phyloP scores from a whole-genome alignment of 2,797 vertebrate genomes.

The Anisognathus igniventris region DNA sequence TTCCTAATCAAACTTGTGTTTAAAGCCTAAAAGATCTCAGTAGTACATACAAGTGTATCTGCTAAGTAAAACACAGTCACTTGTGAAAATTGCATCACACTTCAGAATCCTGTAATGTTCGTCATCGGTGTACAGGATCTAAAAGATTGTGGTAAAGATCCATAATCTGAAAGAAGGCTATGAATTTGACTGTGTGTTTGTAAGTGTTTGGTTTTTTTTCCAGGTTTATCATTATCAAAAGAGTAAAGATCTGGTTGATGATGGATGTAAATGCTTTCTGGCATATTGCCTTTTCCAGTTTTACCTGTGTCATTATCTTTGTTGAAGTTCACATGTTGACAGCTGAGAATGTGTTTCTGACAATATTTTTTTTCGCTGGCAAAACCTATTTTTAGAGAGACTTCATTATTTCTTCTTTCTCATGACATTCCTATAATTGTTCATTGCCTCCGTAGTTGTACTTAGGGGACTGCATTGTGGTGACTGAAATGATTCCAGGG shows the following conservation, averaged over 20 bases:
- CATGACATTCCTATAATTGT: background rate
- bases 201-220: accelerated
- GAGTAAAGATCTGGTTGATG: background rate
- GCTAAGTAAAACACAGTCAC: background rate
- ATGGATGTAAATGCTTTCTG: background rate
- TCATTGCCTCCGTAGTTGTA: background rate
- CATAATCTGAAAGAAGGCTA: background rate
- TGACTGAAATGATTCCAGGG: background rate
- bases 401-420: background rate
- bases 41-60: background rate
- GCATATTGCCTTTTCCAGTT: background rate
- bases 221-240: background rate
- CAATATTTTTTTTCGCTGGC: background rate
- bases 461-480: background rate
- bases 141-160: background rate
- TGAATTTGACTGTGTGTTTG: background rate
- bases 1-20: background rate
- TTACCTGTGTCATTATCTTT: background rate
- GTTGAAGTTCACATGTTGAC: background rate
- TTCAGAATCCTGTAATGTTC: background rate
- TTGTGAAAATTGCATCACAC: background rate
- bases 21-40: background rate
- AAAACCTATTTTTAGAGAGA: background rate
- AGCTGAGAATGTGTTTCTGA: background rate
- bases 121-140: background rate